A percentile compares a stretch with the other conserved stretches of the same genome.
Conservation (phyloP, 2,888 invertebrate genomes). For the Amaurobius ferox region DNA sequence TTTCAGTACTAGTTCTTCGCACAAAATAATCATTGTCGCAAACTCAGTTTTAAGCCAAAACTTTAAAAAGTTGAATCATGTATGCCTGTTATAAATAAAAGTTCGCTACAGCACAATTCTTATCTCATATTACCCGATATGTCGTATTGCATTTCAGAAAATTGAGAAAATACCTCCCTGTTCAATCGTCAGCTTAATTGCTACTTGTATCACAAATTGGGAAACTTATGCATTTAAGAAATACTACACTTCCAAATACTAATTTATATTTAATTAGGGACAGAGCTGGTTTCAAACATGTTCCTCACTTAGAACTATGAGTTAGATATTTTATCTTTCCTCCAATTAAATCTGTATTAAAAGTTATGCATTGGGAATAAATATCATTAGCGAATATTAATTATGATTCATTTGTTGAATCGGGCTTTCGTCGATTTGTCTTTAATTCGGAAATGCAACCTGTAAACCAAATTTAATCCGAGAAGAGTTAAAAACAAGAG, state of each 20-base stretch:
- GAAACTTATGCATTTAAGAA: constrained; percentile 8
- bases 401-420: constrained; percentile 5
- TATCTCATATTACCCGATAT: not conserved
- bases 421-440: not conserved
- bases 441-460: not conserved
- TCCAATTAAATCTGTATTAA: constrained; percentile 2
- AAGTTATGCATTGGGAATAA: constrained; percentile 1
- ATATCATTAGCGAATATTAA: not conserved
- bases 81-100: not conserved
- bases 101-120: not conserved
- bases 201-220: not conserved
- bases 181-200: constrained; percentile 3
- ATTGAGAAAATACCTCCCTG: not conserved
- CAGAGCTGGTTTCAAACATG: not conserved
- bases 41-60: not conserved
- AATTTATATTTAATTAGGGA: constrained; percentile 1
- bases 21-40: no score
- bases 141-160: not conserved
- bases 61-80: not conserved
- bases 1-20: no score
- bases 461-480: not conserved
- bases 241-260: not conserved
- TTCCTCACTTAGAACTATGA: constrained; percentile 1
- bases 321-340: not conserved
- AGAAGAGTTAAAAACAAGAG: not conserved